Base-by-base conservation (phyloP, 2,888 invertebrate species). In the Sarcophaga subvicina region DNA sequence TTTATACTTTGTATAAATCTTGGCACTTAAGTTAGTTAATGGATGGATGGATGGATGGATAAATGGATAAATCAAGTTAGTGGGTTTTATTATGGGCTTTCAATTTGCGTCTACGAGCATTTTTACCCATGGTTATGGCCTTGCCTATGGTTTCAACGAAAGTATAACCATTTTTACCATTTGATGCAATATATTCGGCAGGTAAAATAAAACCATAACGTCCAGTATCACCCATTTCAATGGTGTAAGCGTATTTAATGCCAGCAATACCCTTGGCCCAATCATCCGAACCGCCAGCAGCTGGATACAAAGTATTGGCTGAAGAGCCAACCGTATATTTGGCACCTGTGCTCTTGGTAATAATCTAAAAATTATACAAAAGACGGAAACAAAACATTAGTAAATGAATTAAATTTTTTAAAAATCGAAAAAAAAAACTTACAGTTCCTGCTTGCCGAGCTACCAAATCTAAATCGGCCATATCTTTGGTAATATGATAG, bases 191-290 rank as follows among this genome's bases (percentile, higher is more conserved):
- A 90, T 95, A 95, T 27, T 94, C 94, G 1, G 97, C 96, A 0
- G 98, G 98, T 76, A 98, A 93, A n/a, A 98, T 94, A 91, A 98
- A 99, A 3, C 98, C 98, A 91, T 96, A 96, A 80, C 95, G 94
- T 0, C 98, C 98, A 1, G 95, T 96, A 92, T 98, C 98, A 77
- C 97, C 95, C 78, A 98, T 95, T 94, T 99, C 98, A 81, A 98
- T 95, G 0, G 98, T 98, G 93, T 97, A 98, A 2, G 98, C 94
- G 92, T 98, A 98, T 92, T 98, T 98, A 88, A 98, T 96, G 62
- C 95, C 95, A 11, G 96, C 95, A 63, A 95, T 94, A 1, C 97
- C 97, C 93, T 98, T 98, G 10, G 98, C 98, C 97, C 98, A 98
- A 93, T 98, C 98, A 90, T 97, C 97, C 0, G 97, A 96, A 17